These are phyloP conservation scores for Cephus runcator DNA, from an alignment of 2,888 invertebrate genomes.

Conservation along the genomic window DNA sequence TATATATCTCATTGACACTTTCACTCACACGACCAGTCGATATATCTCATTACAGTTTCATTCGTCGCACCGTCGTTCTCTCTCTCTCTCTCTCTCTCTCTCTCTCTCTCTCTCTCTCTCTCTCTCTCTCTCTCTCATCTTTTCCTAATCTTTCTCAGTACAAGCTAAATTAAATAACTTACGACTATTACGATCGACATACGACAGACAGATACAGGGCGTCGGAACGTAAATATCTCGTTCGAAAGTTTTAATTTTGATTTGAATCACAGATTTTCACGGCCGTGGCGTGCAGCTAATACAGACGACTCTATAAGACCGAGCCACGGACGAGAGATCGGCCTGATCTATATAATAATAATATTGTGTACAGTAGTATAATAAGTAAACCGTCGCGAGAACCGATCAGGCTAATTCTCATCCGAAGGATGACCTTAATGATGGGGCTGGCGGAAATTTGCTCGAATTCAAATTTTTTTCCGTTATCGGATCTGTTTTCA, in stretches of 20 bases:
- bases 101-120: not conserved
- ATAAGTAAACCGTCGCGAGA: not conserved
- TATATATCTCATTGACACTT: too few species aligned
- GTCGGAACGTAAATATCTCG: slow-evolving; percentile 16
- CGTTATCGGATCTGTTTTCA: not conserved
- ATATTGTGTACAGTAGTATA: not conserved
- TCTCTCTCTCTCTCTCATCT: slow-evolving; percentile 1
- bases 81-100: slow-evolving; percentile 1
- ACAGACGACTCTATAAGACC: slow-evolving; percentile 1
- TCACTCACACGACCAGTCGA: too few species aligned
- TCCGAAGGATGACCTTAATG: not conserved
- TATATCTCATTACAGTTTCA: too few species aligned
- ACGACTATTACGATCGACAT: slow-evolving; percentile 11
- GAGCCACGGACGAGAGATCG: not conserved
- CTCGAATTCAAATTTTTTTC: not conserved
- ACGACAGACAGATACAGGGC: slow-evolving; percentile 2
- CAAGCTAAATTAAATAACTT: slow-evolving; percentile 6
- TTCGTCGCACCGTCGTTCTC: slow-evolving; percentile 4
- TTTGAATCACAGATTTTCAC: slow-evolving; percentile 33
- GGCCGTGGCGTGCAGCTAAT: slow-evolving; percentile 6
- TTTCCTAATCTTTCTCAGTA: slow-evolving; percentile 7
- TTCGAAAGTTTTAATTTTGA: slow-evolving; percentile 26
- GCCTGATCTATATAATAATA: not conserved
- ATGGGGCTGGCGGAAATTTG: not conserved
- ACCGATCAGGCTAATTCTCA: not conserved